phyloP scores from a whole-genome alignment of 1,140 invertebrate genomes.

The Octopus bimaculoides region DNA sequence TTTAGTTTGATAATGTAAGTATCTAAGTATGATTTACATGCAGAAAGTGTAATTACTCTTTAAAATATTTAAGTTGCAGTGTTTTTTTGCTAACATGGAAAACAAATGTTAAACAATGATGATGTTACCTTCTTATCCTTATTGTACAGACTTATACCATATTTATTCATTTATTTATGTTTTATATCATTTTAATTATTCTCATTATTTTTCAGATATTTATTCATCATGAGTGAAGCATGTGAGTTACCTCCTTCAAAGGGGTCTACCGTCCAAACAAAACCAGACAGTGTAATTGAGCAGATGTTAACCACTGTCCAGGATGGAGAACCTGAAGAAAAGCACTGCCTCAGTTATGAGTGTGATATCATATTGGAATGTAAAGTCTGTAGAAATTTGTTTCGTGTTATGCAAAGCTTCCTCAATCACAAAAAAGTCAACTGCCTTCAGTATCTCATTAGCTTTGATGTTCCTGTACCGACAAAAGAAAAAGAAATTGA shows the following conservation, averaged over 20 bases:
- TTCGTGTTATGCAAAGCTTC: slow-evolving; percentile 79
- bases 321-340: slow-evolving; percentile 52
- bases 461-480: slow-evolving; percentile 2
- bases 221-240: not conserved
- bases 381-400: slow-evolving; percentile 76
- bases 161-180: no score
- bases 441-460: slow-evolving; percentile 60
- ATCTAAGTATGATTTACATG: no score
- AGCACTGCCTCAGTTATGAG: slow-evolving; percentile 71
- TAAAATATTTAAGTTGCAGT: no score
- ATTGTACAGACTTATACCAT: no score
- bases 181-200: no score
- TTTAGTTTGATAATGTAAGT: no score
- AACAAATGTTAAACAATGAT: no score
- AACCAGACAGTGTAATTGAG: not conserved
- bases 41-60: no score
- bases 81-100: no score
- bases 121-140: no score
- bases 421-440: slow-evolving; percentile 79
- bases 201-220: no score
- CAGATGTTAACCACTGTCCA: not conserved
- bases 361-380: slow-evolving; percentile 84
- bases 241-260: not conserved
- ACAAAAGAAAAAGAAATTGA: not conserved
- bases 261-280: not conserved